phyloP scores from a whole-genome alignment of 2,888 invertebrate species.

The Leptodirus hochenwartii region DNA sequence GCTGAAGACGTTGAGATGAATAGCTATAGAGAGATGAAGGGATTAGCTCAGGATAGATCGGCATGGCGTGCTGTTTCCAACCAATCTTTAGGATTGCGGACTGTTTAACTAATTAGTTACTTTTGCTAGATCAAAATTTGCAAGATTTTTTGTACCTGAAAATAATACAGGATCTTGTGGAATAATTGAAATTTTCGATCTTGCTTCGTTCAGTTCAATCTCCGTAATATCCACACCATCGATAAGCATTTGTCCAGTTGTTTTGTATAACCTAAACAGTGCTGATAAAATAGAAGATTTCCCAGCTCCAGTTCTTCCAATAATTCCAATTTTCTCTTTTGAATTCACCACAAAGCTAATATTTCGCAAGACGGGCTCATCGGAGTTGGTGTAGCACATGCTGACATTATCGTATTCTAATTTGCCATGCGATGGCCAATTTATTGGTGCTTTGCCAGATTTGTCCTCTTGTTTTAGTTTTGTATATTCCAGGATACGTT shows the following conservation, averaged over 20 bases:
- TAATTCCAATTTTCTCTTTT: constrained; percentile 54
- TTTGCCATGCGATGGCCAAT: constrained; percentile 56
- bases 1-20: too few species aligned
- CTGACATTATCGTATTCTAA: constrained; percentile 46
- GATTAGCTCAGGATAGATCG: too few species aligned
- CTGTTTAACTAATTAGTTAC: too few species aligned
- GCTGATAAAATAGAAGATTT: constrained; percentile 58
- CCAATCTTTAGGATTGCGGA: too few species aligned
- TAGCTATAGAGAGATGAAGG: too few species aligned
- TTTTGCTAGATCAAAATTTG: too few species aligned
- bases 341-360: constrained; percentile 45
- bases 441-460: constrained; percentile 31
- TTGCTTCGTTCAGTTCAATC: constrained; percentile 54
- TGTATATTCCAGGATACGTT: constrained; percentile 40
- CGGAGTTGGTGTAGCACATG: constrained; percentile 50
- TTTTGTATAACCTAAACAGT: constrained; percentile 60
- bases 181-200: constrained; percentile 62
- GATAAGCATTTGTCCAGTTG: constrained; percentile 56
- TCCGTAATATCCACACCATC: constrained; percentile 53
- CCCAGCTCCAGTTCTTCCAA: constrained; percentile 70
- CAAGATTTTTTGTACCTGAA: too few species aligned
- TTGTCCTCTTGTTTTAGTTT: constrained; percentile 26
- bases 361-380: constrained; percentile 52
- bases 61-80: too few species aligned
- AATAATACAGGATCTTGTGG: constrained; percentile 76